These are phyloP conservation scores for Steinernema carpocapsae DNA, from an alignment of 2,888 invertebrate species.

Conservation along the genomic window DNA sequence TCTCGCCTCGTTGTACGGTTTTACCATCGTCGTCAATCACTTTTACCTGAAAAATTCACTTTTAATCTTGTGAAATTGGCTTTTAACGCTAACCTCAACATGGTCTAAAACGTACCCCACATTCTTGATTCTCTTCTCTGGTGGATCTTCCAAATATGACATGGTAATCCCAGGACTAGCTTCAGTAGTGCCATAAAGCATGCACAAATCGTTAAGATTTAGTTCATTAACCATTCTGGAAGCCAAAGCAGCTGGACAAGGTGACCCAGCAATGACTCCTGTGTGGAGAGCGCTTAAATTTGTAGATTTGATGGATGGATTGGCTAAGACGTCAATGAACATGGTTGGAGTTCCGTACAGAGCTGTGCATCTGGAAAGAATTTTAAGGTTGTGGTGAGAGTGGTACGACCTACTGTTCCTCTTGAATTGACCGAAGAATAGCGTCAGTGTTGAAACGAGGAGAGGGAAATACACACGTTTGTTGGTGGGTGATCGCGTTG, in stretches of 20 bases:
- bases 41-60: neutral
- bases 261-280: slow-evolving; percentile 79
- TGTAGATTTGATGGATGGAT: slow-evolving; percentile 68
- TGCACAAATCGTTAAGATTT: slow-evolving; percentile 66
- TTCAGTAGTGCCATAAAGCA: slow-evolving; percentile 51
- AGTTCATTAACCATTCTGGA: slow-evolving; percentile 70
- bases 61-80: neutral
- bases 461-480: slow-evolving; percentile 70
- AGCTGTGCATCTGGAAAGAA: slow-evolving; percentile 69
- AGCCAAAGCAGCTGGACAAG: slow-evolving; percentile 74
- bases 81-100: slow-evolving; percentile 71
- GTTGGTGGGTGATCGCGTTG: slow-evolving; percentile 73
- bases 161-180: slow-evolving; percentile 32
- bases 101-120: slow-evolving; percentile 73
- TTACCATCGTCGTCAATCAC: slow-evolving; percentile 37
- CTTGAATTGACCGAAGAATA: slow-evolving; percentile 75
- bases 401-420: slow-evolving; percentile 74
- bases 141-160: slow-evolving; percentile 66
- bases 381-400: neutral
- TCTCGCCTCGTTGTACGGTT: slow-evolving; percentile 38
- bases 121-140: slow-evolving; percentile 71
- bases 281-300: slow-evolving; percentile 63
- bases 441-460: slow-evolving; percentile 74
- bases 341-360: slow-evolving; percentile 72
- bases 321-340: slow-evolving; percentile 72